Evolutionary conservation across 1,140 invertebrate species (phyloP).

Genomic region (Oncopodura yosiiana): DNA sequence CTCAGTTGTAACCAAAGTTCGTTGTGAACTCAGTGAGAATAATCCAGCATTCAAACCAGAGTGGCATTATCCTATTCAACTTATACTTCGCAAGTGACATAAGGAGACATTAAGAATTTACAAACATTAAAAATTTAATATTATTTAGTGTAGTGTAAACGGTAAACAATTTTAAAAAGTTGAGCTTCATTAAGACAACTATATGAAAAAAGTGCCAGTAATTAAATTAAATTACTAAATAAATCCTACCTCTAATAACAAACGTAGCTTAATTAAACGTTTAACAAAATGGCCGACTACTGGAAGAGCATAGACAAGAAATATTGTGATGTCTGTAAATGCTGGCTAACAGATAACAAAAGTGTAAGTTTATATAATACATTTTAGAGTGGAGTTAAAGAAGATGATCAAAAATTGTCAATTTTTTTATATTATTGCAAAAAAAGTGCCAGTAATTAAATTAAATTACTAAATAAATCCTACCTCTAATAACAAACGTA

Average conservation of each 20-base stretch:
- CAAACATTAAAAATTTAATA: neutral
- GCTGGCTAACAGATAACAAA: slow-evolving; percentile 96
- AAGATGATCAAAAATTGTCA: slow-evolving; percentile 1
- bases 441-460: too few species aligned
- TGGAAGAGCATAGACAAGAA: slow-evolving; percentile 94
- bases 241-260: neutral
- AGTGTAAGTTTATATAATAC: slow-evolving; percentile 54
- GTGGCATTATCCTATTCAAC: slow-evolving; percentile 17
- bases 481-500: neutral
- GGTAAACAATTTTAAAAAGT: too few species aligned
- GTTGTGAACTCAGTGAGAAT: neutral
- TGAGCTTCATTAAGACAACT: too few species aligned
- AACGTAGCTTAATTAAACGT: neutral
- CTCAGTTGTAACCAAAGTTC: neutral
- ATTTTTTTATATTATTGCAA: slow-evolving; percentile 44
- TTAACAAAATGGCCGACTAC: slow-evolving; percentile 68
- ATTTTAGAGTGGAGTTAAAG: neutral
- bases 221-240: too few species aligned
- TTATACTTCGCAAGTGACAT: slow-evolving; percentile 2
- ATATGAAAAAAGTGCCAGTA: too few species aligned
- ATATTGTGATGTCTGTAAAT: slow-evolving; percentile 95
- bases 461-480: too few species aligned
- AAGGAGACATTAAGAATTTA: neutral
- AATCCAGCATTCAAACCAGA: slow-evolving; percentile 1
- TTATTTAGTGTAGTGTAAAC: too few species aligned